Percentiles rank a stretch among this genome's conserved stretches.
Conservation (phyloP, 2,888 invertebrate genomes). For the Pyralis farinalis region DNA sequence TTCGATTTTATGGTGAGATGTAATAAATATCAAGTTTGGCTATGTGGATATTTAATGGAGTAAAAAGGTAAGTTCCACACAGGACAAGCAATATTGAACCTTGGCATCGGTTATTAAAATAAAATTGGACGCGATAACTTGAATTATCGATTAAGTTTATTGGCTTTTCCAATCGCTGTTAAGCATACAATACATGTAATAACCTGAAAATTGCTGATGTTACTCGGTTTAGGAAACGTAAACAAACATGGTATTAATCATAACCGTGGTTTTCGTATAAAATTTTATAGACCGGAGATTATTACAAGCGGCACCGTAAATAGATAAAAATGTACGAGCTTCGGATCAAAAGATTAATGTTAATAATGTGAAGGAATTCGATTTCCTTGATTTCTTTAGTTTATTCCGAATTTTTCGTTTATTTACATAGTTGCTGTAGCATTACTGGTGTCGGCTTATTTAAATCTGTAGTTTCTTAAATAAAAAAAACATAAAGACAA, state of each 20-base stretch:
- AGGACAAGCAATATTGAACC: neutral
- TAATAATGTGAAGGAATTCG: too few relatives aligned
- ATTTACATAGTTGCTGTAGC: too few relatives aligned
- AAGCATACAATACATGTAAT: neutral
- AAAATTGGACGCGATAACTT: neutral
- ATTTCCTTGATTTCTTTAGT: too few relatives aligned
- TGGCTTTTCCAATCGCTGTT: neutral
- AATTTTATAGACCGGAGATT: neutral
- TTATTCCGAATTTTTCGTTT: too few relatives aligned
- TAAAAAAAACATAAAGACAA: too few relatives aligned
- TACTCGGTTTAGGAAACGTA: neutral
- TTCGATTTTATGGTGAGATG: conserved; percentile 30
- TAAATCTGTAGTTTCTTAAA: too few relatives aligned
- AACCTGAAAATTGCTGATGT: neutral
- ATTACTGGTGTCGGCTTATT: too few relatives aligned
- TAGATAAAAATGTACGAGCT: too few relatives aligned
- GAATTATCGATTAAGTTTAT: neutral
- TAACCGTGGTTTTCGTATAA: neutral
- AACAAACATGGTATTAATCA: neutral
- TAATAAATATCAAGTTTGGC: conserved; percentile 21
- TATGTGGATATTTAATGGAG: neutral
- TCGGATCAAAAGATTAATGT: too few relatives aligned
- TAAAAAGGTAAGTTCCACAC: neutral
- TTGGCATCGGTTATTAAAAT: neutral
- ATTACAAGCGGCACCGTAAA: too few relatives aligned